phyloP scores from a whole-genome alignment of 2,113 vertebrate genomes.

The Leuciscus idus region DNA sequence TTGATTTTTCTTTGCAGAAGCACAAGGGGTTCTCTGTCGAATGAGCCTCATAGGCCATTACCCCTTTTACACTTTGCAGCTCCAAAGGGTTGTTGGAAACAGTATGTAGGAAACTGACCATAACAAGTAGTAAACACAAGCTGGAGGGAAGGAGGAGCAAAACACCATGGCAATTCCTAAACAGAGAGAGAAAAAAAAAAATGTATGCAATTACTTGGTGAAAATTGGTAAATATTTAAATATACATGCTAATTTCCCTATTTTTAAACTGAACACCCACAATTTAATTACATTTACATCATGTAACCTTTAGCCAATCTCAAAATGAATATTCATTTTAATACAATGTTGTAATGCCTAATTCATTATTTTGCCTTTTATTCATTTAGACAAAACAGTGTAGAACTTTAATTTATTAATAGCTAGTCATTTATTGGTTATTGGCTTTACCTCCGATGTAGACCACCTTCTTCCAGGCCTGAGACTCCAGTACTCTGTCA shows the following conservation, averaged over 20 bases:
- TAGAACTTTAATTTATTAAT: no score
- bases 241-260: background rate
- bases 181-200: conserved; percentile 7
- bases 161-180: conserved; percentile 83
- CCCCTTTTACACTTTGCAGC: conserved; percentile 73
- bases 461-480: conserved; percentile 91
- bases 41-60: background rate
- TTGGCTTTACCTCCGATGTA: conserved; percentile 83
- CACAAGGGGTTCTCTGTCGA: conserved; percentile 47
- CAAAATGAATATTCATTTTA: background rate
- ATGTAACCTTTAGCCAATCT: background rate
- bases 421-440: background rate
- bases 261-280: background rate
- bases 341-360: no score
- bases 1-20: conserved; percentile 53
- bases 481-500: conserved; percentile 88
- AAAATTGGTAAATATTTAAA: background rate
- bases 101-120: conserved; percentile 92
- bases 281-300: background rate
- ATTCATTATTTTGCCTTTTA: background rate
- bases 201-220: background rate
- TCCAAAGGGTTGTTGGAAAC: conserved; percentile 88
- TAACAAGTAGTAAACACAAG: conserved; percentile 86
- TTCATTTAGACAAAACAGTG: no score
- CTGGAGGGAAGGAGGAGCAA: conserved; percentile 76